Percentiles rank a stretch among this genome's conserved stretches.
These are phyloP conservation scores for Cavia aperea DNA, from an alignment of 2,113 vertebrate genomes.

Conservation along the genomic window DNA sequence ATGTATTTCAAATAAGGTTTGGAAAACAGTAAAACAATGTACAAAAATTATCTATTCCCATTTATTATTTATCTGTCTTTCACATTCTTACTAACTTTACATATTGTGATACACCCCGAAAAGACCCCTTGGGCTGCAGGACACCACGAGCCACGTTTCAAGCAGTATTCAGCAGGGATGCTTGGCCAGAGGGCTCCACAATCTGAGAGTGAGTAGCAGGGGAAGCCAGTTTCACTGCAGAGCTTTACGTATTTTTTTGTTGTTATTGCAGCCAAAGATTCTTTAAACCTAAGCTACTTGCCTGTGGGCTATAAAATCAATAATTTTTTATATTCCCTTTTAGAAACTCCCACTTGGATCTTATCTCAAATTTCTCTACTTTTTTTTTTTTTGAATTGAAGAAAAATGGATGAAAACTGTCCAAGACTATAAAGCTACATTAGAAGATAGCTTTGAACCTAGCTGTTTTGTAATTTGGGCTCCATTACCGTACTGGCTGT, in stretches of 20 bases:
- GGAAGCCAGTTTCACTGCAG: neutral
- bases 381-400: neutral
- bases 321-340: conserved; percentile 3
- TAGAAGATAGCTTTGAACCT: conserved; percentile 13
- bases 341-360: conserved; percentile 29
- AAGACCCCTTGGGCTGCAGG: neutral
- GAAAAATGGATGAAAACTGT: neutral
- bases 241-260: conserved; percentile 11
- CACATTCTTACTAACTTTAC: neutral
- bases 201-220: neutral
- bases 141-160: neutral
- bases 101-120: neutral
- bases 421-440: neutral
- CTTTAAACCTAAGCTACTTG: conserved; percentile 29
- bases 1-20: conserved; percentile 26
- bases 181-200: neutral
- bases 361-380: neutral
- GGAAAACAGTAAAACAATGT: conserved; percentile 16
- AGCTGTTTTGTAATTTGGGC: neutral
- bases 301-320: neutral
- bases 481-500: neutral
- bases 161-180: neutral
- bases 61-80: conserved; percentile 32
- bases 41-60: conserved; percentile 37
- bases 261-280: neutral